Evolutionary conservation across 2,797 vertebrate species (phyloP).

Genomic region (Heterohyrax brucei): DNA sequence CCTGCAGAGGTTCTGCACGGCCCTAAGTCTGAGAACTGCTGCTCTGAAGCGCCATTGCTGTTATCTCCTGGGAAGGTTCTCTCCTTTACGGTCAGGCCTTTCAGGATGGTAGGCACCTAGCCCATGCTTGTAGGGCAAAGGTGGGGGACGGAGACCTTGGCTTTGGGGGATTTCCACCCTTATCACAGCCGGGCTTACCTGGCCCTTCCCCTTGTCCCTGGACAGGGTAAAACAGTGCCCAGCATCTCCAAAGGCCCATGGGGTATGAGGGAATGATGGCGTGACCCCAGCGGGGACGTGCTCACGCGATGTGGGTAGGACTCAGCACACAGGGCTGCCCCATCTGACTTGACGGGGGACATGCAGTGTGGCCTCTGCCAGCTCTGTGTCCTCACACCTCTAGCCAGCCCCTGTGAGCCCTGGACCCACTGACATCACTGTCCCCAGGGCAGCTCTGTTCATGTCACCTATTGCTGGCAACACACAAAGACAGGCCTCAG

Average conservation of each 20-base stretch:
- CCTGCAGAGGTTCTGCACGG: not conserved
- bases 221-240: not conserved
- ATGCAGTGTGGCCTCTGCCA: not conserved
- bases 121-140: not conserved
- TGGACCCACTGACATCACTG: not conserved
- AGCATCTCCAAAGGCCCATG: not conserved
- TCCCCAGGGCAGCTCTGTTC: not conserved
- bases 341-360: not conserved
- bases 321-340: not conserved
- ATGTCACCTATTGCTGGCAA: not conserved
- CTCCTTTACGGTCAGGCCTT: not conserved
- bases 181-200: not conserved
- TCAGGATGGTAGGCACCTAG: not conserved
- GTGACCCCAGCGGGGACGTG: not conserved
- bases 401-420: not conserved
- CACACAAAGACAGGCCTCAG: not conserved
- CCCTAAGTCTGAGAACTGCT: not conserved
- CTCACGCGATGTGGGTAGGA: not conserved
- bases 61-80: not conserved
- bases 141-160: not conserved
- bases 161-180: not conserved
- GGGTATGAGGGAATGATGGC: not conserved
- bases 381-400: not conserved
- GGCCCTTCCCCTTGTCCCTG: not conserved
- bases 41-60: not conserved